Evolutionary conservation across 2,797 vertebrate species (phyloP).

Genomic region (Chaetophractus vellerosus): DNA sequence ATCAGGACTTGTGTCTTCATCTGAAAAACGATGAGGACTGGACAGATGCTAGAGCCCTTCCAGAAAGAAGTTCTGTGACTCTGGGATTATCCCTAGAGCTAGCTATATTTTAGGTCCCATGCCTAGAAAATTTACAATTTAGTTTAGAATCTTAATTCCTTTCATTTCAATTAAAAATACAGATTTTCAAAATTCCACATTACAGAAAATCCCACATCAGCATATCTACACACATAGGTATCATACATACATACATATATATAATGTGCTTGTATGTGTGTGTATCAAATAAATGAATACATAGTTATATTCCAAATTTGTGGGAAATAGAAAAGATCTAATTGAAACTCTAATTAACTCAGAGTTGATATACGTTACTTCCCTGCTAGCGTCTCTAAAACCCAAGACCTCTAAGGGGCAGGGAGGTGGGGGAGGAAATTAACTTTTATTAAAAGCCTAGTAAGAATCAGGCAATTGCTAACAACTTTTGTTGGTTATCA

Average conservation of each 20-base stretch:
- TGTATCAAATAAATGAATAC: constrained; percentile 14
- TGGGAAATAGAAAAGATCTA: constrained; percentile 43
- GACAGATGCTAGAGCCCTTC: neutral
- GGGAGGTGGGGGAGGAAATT: neutral
- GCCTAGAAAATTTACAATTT: constrained; percentile 30
- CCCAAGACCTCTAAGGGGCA: constrained; percentile 42
- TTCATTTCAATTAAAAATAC: constrained; percentile 52
- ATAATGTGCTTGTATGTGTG: neutral
- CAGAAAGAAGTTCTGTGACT: neutral
- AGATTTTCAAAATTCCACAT: neutral
- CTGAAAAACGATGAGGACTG: neutral
- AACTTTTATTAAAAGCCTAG: constrained; percentile 42
- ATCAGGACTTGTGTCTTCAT: neutral
- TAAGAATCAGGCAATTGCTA: neutral
- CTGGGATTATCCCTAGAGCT: neutral
- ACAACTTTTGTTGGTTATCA: neutral
- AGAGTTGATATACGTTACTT: constrained; percentile 37
- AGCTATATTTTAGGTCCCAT: neutral
- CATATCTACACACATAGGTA: neutral
- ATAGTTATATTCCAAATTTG: constrained; percentile 48
- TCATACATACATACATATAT: neutral
- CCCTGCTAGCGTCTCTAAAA: constrained; percentile 34
- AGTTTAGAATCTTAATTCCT: constrained; percentile 9
- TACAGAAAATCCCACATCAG: neutral
- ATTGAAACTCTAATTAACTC: constrained; percentile 30